Base-by-base conservation (phyloP, 1,140 invertebrate species). In the Tyrophagus putrescentiae region DNA sequence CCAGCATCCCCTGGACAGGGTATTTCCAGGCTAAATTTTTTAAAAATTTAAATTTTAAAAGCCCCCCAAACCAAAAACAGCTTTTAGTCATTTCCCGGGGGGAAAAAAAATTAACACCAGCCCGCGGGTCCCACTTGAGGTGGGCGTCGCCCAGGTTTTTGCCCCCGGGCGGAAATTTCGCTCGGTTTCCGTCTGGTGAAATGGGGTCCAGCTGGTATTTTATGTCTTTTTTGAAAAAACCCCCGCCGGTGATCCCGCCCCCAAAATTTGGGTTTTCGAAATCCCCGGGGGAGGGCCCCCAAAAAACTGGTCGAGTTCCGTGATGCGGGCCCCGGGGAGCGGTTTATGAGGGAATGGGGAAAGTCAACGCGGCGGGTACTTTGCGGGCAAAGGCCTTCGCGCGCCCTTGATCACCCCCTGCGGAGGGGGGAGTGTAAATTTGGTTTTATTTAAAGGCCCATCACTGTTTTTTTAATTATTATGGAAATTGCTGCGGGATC, bases 11-110 rank as follows among this genome's bases (percentile, higher is more conserved):
- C 67, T 91, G 85, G 23, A 98, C 65, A 0, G 95, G 95, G 75
- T 98, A 99, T 76, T 98, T 99, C 94, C 95, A 98, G 0, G 94
- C 84, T 9, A n/a, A n/a, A n/a, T n/a, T n/a, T n/a, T n/a, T n/a
- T n/a, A n/a, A n/a, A n/a, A n/a, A n/a, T n/a, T n/a, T n/a, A n/a
- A n/a, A n/a, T n/a, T n/a, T n/a, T n/a, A n/a, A n/a, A n/a, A n/a
- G n/a, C n/a, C n/a, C n/a, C n/a, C n/a, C n/a, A n/a, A n/a, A n/a
- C n/a, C n/a, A n/a, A n/a, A n/a, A n/a, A n/a, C n/a, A n/a, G n/a
- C n/a, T n/a, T n/a, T n/a, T n/a, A n/a, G n/a, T n/a, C n/a, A n/a
- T n/a, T n/a, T n/a, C n/a, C n/a, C 25, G 23, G 89, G 87, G 56
- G 98, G 85, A 1, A 97, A 76, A 0, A 98, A 76, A 9, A n/a